Evolutionary conservation across 2,797 vertebrate species (phyloP), one percentile per base, ranked within the genome.

Genomic region (Smutsia gigantea): DNA sequence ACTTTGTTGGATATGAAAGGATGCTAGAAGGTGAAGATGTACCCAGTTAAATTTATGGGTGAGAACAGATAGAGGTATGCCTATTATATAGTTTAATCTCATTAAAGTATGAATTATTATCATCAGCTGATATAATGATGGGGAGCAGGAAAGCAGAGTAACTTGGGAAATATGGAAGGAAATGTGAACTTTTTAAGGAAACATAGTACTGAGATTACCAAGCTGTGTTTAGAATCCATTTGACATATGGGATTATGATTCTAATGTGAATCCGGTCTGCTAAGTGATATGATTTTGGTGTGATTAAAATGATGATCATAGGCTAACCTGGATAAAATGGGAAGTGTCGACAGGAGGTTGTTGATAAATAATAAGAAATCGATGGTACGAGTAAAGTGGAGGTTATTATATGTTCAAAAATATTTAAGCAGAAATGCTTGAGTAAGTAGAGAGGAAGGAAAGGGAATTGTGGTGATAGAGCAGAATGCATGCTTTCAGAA

Each of bases 261-360:
- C 63, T 81, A 95, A 66, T 74, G 57, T 88, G 66, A 88, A 94
- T 34, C 13, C 4, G 77, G 34, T 61, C 69, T 83, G 21, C 2
- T n/a, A 66, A 15, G 18, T 69, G 61, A 49, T 46, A 34, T 27
- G 12, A 59, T 68, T 42, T 74, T 51, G 12, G 3, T 46, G 10
- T 79, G 37, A 57, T 63, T 75, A n/a, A 95, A 55, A 25, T 92
- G 21, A 94, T 51, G 53, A 31, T 94, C n/a, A 57, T 9, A 87
- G 49, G 72, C 7, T 19, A 87, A 66, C 34, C 19, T 69, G 34
- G n/a, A n/a, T 77, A 37, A 39, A 77, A 53, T 61, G 51, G 42
- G 5, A 78, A 55, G 4, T n/a, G 49, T 93, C 66, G 19, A 68
- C 25, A 92, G 21, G 9, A 88, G 3, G 7, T 69, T 74, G 2